Evolutionary conservation across 2,797 vertebrate species (phyloP).

Genomic region (Argyrosomus regius): DNA sequence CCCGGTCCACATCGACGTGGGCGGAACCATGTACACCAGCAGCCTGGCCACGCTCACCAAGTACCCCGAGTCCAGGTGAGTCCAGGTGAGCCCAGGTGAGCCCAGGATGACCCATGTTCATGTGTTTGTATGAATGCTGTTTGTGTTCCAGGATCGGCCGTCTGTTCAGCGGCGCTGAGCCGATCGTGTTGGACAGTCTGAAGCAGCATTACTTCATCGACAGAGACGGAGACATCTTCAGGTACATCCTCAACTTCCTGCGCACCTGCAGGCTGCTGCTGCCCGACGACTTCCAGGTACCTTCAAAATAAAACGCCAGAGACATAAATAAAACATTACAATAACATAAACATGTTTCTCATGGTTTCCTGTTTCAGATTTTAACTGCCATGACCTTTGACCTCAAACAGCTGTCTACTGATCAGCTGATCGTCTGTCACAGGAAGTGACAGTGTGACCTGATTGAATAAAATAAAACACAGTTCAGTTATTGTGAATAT

Average conservation of each 20-base stretch:
- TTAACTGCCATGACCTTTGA: no score
- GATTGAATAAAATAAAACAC: no score
- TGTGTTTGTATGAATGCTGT: background rate
- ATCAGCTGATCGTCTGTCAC: no score
- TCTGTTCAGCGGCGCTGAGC: conserved; percentile 95
- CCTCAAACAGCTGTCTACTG: no score
- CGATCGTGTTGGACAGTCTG: conserved; percentile 97
- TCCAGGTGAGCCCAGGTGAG: no score
- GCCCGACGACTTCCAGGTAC: conserved; percentile 93
- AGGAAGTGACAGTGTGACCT: no score
- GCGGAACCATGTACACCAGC: conserved; percentile 96
- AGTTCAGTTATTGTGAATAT: no score
- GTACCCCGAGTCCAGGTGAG: conserved; percentile 94
- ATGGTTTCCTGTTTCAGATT: no score
- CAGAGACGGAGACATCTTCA: conserved; percentile 96
- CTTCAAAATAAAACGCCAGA: no score
- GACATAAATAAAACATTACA: no score
- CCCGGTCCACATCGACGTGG: conserved; percentile 94
- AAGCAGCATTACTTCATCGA: conserved; percentile 99
- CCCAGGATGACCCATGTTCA: no score
- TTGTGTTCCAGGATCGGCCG: conserved; percentile 89
- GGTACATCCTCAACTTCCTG: conserved; percentile 95
- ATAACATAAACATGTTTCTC: no score
- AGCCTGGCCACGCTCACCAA: conserved; percentile 93
- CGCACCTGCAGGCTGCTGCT: conserved; percentile 95